These are phyloP conservation scores for Tokudaia tokunoshimensis DNA, from an alignment of 2,797 vertebrate genomes.

Conservation along the genomic window DNA sequence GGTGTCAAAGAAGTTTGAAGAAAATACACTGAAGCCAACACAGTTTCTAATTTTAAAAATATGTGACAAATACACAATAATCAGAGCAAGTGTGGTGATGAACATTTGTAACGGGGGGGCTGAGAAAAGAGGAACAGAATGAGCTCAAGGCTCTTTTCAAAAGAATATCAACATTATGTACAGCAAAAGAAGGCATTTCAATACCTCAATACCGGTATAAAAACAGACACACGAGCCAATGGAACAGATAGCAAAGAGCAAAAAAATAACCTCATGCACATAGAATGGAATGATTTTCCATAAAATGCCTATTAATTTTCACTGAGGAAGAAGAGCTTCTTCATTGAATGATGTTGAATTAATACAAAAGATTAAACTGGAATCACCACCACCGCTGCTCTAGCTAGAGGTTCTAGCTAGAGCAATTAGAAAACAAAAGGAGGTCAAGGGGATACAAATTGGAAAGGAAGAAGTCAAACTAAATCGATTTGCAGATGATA, in stretches of 20 bases:
- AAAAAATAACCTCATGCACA: background rate
- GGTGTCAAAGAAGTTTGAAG: no score
- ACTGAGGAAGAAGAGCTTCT: background rate
- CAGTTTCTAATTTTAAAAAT: background rate
- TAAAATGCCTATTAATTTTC: background rate
- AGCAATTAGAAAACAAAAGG: no score
- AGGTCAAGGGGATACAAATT: no score
- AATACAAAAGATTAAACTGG: background rate
- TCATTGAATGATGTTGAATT: background rate
- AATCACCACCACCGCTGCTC: no score
- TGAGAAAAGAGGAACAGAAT: background rate
- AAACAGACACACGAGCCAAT: background rate
- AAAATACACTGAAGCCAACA: background rate
- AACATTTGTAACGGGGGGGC: background rate
- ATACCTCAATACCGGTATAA: background rate
- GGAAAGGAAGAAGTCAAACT: no score
- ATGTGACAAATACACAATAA: background rate
- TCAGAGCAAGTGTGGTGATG: background rate
- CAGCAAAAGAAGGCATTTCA: background rate
- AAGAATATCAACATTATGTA: background rate
- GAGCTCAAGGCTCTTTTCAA: background rate
- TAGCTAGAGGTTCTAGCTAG: no score
- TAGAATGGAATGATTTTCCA: background rate
- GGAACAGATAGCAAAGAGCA: background rate
- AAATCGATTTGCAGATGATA: no score